Evolutionary conservation across 2,888 invertebrate species (phyloP), one percentile per base, ranked within the genome.

Genomic region (Drosophila dives): DNA sequence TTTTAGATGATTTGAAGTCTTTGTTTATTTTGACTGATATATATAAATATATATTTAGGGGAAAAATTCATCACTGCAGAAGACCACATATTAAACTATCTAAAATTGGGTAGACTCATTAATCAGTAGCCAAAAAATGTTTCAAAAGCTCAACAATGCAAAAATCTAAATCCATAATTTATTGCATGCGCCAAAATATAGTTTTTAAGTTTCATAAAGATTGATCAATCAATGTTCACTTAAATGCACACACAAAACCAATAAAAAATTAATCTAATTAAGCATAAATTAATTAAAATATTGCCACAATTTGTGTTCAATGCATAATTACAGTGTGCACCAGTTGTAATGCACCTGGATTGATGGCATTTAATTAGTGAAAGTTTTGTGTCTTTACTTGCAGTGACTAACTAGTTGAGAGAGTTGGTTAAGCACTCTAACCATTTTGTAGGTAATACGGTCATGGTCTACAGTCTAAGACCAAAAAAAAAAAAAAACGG

Each of bases 281-380:
- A 23, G 20, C 36, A 50, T 42, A 12, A 40, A 72, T 59, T 36
- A 40, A 59, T 38, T 72, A 33, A 54, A 53, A 40, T 48, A 56
- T 11, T 38, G 32, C 26, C 53, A 63, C 70, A 56, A 59, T 55
- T 63, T 61, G 26, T n/a, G 3, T 50, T 56, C 53, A 61, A 67
- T 72, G 59, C 29, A 29, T 36, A 48, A 48, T 66, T 38, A 67
- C 15, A 66, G 45, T 12, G 53, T 5, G n/a, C 36, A 26, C 23
- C 15, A 20, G 38, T 38, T 58, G 59, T 62, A 86, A 68, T 69
- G 60, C 61, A 50, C 12, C 50, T 53, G 64, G 62, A 72, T 70
- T 72, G 49, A 61, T 38, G 12, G 26, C 67, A 51, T 38, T 77
- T 68, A 72, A 60, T 81, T 60, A 73, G 82, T 63, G 83, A 83